A percentile compares a stretch with the other conserved stretches of the same genome.
phyloP scores from a whole-genome alignment of 2,797 vertebrate genomes.

The Poecile montanus region DNA sequence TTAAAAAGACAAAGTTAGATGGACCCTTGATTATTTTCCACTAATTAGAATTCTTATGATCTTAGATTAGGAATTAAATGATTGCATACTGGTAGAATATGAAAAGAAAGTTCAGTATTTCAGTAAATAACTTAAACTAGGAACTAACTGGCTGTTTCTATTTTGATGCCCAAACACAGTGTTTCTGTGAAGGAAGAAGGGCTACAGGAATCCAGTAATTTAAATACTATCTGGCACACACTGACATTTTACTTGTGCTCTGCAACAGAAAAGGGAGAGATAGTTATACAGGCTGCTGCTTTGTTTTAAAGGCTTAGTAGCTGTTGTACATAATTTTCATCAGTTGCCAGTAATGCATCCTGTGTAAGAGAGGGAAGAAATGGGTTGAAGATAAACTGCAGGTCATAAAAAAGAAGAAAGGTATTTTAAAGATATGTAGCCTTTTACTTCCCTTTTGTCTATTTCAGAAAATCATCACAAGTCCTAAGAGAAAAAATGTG shows the following conservation, averaged over 20 bases:
- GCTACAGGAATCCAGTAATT: not conserved
- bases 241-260: not conserved
- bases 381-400: not conserved
- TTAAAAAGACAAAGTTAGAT: not conserved
- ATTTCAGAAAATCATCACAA: not conserved
- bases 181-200: not conserved
- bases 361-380: not conserved
- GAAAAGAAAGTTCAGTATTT: not conserved
- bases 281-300: not conserved
- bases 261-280: not conserved
- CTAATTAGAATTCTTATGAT: not conserved
- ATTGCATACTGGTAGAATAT: not conserved
- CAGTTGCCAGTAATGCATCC: not conserved
- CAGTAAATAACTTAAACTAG: not conserved
- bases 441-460: not conserved
- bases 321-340: not conserved
- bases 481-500: not conserved
- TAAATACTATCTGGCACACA: not conserved
- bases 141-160: not conserved
- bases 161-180: not conserved
- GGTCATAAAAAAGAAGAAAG: not conserved
- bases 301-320: not conserved
- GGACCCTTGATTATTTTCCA: not conserved
- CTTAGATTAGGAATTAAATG: not conserved
- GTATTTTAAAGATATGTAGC: not conserved